A percentile compares a stretch with the other conserved stretches of the same genome.
These are phyloP conservation scores for Acronicta psi DNA, from an alignment of 2,888 invertebrate species.

Conservation along the genomic window DNA sequence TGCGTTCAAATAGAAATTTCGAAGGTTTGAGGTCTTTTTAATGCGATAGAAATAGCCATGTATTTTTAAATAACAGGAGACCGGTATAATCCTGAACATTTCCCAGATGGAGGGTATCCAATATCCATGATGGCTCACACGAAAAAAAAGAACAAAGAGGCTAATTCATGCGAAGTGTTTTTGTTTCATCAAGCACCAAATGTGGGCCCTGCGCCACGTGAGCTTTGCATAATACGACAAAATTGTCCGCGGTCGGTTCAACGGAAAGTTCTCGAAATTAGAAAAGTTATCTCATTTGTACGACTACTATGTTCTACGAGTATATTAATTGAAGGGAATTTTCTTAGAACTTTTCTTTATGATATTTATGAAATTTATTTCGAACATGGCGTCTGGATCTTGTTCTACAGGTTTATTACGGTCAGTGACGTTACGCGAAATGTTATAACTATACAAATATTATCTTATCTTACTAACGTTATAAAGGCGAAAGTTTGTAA, in stretches of 20 bases:
- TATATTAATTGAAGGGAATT: slow-evolving; percentile 45
- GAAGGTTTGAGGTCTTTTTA: too few species aligned
- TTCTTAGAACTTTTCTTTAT: slow-evolving; percentile 6
- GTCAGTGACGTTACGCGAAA: too few species aligned
- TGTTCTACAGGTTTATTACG: too few species aligned
- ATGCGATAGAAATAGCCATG: too few species aligned
- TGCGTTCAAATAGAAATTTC: too few species aligned
- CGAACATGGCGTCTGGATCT: too few species aligned
- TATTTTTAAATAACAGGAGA: too few species aligned
- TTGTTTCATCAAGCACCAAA: slow-evolving; percentile 52
- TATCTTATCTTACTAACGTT: too few species aligned
- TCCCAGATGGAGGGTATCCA: not conserved
- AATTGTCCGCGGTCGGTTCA: slow-evolving; percentile 48
- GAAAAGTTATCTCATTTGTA: slow-evolving; percentile 55
- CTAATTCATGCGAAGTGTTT: slow-evolving; percentile 39
- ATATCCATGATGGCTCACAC: not conserved
- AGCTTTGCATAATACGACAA: slow-evolving; percentile 49
- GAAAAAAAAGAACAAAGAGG: slow-evolving; percentile 4
- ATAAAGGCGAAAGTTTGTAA: too few species aligned
- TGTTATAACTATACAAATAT: too few species aligned
- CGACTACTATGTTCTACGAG: slow-evolving; percentile 31
- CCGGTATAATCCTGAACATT: not conserved
- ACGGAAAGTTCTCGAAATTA: slow-evolving; percentile 53
- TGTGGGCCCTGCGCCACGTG: slow-evolving; percentile 27
- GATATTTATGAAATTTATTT: not conserved